A percentile compares a stretch with the other conserved stretches of the same genome.
Evolutionary conservation across 1,140 invertebrate genomes (phyloP).

Genomic region (Euwallacea similis): DNA sequence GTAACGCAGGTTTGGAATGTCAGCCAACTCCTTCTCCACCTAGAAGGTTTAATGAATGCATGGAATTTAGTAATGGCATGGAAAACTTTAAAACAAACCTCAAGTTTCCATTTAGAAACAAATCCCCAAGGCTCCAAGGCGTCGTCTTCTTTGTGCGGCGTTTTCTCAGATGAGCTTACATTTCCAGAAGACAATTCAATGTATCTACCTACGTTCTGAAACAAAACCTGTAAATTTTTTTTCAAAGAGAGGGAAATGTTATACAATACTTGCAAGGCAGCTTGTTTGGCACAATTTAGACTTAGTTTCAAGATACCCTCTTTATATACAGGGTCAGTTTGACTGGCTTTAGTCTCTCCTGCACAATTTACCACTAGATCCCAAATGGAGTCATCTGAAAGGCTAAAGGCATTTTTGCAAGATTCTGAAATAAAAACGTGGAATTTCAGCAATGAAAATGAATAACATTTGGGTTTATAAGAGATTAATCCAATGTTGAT

Average conservation of each 20-base stretch:
- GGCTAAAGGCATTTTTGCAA: conserved; percentile 73
- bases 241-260: background rate
- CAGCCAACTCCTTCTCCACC: conserved; percentile 77
- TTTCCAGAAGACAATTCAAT: conserved; percentile 85
- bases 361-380: conserved; percentile 87
- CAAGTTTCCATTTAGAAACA: conserved; percentile 75
- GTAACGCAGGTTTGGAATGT: conserved; percentile 70
- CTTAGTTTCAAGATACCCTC: conserved; percentile 86
- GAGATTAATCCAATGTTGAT: background rate
- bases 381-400: conserved; percentile 62
- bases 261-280: conserved; percentile 59
- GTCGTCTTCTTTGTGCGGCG: conserved; percentile 73
- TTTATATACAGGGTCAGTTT: conserved; percentile 85
- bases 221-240: background rate
- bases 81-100: conserved; percentile 38
- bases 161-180: conserved; percentile 78
- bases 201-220: conserved; percentile 66
- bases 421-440: conserved; percentile 60
- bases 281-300: conserved; percentile 78
- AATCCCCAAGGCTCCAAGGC: conserved; percentile 80
- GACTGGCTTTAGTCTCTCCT: conserved; percentile 84
- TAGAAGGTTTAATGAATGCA: conserved; percentile 53
- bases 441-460: too few relatives aligned
- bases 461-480: too few relatives aligned
- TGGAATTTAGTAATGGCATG: conserved; percentile 3